phyloP scores from a whole-genome alignment of 2,797 vertebrate genomes.

The Rhynchonycteris naso region DNA sequence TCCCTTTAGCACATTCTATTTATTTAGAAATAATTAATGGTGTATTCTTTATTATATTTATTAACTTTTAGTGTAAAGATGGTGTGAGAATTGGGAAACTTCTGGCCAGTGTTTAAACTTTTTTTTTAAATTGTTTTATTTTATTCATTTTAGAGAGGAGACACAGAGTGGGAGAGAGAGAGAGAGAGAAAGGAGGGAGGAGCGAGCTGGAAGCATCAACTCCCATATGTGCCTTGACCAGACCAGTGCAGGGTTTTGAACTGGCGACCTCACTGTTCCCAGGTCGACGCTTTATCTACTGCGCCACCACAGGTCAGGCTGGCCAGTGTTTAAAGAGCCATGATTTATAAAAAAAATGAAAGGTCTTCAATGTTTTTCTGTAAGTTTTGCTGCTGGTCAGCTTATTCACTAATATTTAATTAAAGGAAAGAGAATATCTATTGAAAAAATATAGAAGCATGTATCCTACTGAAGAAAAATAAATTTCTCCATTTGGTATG shows the following conservation, averaged over 20 bases:
- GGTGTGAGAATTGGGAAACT: neutral
- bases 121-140: too few species aligned
- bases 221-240: too few species aligned
- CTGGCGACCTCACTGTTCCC: too few species aligned
- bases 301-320: too few species aligned
- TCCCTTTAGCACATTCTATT: neutral
- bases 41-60: neutral
- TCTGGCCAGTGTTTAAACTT: neutral
- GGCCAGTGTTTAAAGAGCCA: neutral
- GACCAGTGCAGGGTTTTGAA: too few species aligned
- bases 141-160: too few species aligned
- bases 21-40: neutral
- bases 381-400: neutral
- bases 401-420: neutral
- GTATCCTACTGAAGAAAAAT: neutral
- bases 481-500: neutral
- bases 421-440: neutral
- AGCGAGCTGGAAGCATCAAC: too few species aligned
- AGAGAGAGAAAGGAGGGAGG: too few species aligned
- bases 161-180: too few species aligned
- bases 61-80: neutral
- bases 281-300: too few species aligned
- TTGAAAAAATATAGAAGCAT: neutral
- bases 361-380: conserved; percentile 3
- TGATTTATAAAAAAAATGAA: neutral